Base-by-base conservation (phyloP, 2,888 invertebrate genomes). In the Xanthostigma xanthostigma region DNA sequence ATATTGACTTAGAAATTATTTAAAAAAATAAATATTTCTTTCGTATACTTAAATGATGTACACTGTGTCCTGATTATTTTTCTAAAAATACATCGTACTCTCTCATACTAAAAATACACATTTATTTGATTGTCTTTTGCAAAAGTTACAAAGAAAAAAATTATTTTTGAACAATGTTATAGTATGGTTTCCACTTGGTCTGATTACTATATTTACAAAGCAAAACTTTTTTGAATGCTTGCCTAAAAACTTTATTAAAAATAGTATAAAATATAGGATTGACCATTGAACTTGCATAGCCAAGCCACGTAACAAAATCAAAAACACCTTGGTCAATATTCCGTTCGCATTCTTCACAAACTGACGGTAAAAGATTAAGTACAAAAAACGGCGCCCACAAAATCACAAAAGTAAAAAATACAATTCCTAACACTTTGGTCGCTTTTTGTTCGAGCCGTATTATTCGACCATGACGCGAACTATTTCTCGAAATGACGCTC, bases 321-420 rank as follows among this genome's bases (percentile, higher is more conserved):
- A 88, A 83, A 41, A 91, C 83, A 74, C 87, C 84, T 54, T 75
- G 78, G 46, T 85, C 76, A 45, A 87, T 79, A 49, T 79, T 73
- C 38, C 77, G 74, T 59, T 87, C 87, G 60, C 91, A 92, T 54
- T 83, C 77, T 9, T 78, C 76, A 60, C 92, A 93, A 9, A 92
- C 75, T 0, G 85, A 86, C 11, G 89, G 85, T 54, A 92, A 70
- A 62, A 94, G 75, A 62, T 94, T 94, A 10, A 91, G 73, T 8
- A 90, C 84, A 66, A 94, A 94, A 69, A 94, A 94, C 10, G 94
- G 94, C n/a, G 92, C 87, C 93, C 94, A 94, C 37, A 93, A 76
- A 42, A 93, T 81, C 34, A 93, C 92, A 64, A 94, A 94, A 0
- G 91, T 91, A 66, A 91, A 91, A 70, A 94, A 94, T 2, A 94